Evolutionary conservation across 2,888 invertebrate species (phyloP).

Genomic region (Gari tellinella): DNA sequence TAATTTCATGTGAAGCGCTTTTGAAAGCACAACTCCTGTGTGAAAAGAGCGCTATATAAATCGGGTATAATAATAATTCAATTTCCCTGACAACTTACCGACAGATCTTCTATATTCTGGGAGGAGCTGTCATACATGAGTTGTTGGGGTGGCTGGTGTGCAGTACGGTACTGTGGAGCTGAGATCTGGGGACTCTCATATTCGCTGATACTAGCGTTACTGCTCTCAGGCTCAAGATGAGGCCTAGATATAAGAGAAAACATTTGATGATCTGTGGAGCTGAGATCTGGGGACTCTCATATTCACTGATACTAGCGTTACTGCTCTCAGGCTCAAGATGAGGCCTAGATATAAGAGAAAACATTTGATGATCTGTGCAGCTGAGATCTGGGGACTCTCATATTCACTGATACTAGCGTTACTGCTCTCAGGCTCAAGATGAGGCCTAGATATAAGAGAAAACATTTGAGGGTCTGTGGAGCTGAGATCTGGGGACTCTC

Average conservation of each 20-base stretch:
- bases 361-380: slow-evolving; percentile 42
- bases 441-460: slow-evolving; percentile 42
- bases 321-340: slow-evolving; percentile 63
- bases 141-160: slow-evolving; percentile 54
- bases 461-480: slow-evolving; percentile 37
- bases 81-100: too few relatives aligned
- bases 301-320: slow-evolving; percentile 73
- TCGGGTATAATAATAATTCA: too few relatives aligned
- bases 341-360: slow-evolving; percentile 35
- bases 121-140: slow-evolving; percentile 72
- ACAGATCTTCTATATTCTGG: slow-evolving; percentile 75
- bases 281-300: slow-evolving; percentile 69
- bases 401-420: slow-evolving; percentile 74
- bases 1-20: too few relatives aligned
- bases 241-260: slow-evolving; percentile 35
- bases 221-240: slow-evolving; percentile 61
- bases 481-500: slow-evolving; percentile 67
- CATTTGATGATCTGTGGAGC: slow-evolving; percentile 43
- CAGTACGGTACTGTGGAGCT: slow-evolving; percentile 27
- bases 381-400: slow-evolving; percentile 68
- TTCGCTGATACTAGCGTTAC: slow-evolving; percentile 72
- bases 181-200: slow-evolving; percentile 71
- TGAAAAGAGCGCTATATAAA: too few relatives aligned
- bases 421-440: slow-evolving; percentile 62
- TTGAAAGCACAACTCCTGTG: too few relatives aligned